These are phyloP conservation scores for Geococcyx californianus DNA, from an alignment of 2,113 vertebrate species.

Conservation along the genomic window DNA sequence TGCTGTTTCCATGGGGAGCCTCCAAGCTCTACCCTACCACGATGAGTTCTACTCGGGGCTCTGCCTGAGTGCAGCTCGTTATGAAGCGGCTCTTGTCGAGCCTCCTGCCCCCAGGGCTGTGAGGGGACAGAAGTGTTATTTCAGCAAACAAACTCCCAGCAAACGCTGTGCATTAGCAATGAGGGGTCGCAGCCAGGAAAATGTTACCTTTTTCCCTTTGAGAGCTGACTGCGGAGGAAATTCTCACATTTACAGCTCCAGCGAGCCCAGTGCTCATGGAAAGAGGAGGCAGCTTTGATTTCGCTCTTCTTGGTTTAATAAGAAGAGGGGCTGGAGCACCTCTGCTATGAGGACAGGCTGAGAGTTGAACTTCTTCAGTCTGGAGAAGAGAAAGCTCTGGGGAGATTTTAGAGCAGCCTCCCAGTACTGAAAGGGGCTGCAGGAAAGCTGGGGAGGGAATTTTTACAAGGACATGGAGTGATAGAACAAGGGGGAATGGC, in stretches of 20 bases:
- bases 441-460: too few species aligned
- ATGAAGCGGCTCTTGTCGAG: conserved; percentile 74
- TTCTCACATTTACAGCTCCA: conserved; percentile 81
- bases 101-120: conserved; percentile 34
- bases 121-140: conserved; percentile 82
- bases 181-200: conserved; percentile 81
- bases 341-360: too few species aligned
- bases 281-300: conserved; percentile 42
- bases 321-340: too few species aligned
- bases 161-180: conserved; percentile 75
- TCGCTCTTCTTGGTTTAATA: not conserved
- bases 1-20: accelerated
- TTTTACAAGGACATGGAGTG: too few species aligned
- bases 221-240: conserved; percentile 84
- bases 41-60: not conserved
- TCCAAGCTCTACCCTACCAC: accelerated
- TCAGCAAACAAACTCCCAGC: conserved; percentile 76
- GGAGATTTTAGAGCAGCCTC: too few species aligned
- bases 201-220: conserved; percentile 77
- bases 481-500: too few species aligned
- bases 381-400: too few species aligned
- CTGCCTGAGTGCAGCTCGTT: not conserved
- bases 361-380: too few species aligned
- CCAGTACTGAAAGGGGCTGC: too few species aligned
- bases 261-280: conserved; percentile 59